Evolutionary conservation across 2,797 vertebrate species (phyloP), one percentile per base, ranked within the genome.

Genomic region (Sebastes umbrosus): DNA sequence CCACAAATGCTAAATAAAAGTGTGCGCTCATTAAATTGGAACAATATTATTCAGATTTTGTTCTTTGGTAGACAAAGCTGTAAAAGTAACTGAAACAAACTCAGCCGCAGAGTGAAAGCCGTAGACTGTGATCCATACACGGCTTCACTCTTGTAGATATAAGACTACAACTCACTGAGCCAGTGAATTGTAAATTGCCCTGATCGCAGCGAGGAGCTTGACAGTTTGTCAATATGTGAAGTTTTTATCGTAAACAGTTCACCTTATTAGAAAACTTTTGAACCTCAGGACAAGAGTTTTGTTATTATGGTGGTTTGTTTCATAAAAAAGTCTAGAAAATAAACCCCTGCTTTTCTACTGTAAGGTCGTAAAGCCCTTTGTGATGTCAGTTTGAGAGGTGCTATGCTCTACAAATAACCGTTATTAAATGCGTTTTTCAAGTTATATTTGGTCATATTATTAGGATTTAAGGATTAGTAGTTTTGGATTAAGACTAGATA

Each of bases 141-240:
- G 14, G 36, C 69, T 62, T 55, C 36, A 34, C 25, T 81, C 69
- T 73, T 70, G 79, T 65, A 80, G 73, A 66, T 69, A 18, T 13
- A 52, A 27, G 27, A 52, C 65, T 83, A 63, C 60, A 58, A 55
- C 77, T 79, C 73, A 67, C 58, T n/a, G 66, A 82, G 78, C 76
- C 86, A 69, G 73, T 77, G 82, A 80, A 88, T 84, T 85, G 79
- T 85, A 86, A 86, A 88, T 83, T 87, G 83, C 64, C 70, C 70
- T 62, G 73, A 86, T 80, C 29, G 73, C 69, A 34, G 68, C 22
- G 0, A 79, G 68, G 24, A 46, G 50, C 73, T 72, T 83, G 93
- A 87, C 90, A 91, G 72, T 84, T 92, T 84, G 82, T 90, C 90
- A 73, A 93, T 92, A 90, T 32, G 27, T 85, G 60, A 77, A 77